Conservation (phyloP, 1,140 invertebrate genomes). For the Drosophila funebris region DNA sequence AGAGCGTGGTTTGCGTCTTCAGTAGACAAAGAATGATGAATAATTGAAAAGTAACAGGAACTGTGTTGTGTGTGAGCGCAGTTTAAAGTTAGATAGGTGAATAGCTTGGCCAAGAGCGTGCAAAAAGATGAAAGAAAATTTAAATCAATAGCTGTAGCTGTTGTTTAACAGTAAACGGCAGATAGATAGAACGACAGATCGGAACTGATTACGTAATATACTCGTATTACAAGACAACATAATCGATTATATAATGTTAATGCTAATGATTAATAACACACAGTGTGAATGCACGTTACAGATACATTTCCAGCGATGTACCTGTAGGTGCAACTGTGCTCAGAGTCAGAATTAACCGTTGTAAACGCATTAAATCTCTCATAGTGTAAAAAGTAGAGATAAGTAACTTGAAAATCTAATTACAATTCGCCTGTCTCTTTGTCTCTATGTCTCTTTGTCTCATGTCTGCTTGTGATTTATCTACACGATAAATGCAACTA, state of each 20-base stretch:
- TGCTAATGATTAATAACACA: conserved; percentile 68
- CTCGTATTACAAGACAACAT: conserved; percentile 53
- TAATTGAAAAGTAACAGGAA: conserved; percentile 71
- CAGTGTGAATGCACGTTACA: conserved; percentile 64
- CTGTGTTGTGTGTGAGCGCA: conserved; percentile 38
- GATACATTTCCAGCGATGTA: conserved; percentile 72
- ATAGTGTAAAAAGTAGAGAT: conserved; percentile 42
- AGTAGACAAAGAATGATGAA: conserved; percentile 38
- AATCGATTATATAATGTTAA: conserved; percentile 70
- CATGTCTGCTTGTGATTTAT: conserved; percentile 50
- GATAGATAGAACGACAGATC: conserved; percentile 12
- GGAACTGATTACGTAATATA: conserved; percentile 42
- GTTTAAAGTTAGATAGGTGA: conserved; percentile 41
- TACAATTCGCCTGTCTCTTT: conserved; percentile 56
- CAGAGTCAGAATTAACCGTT: conserved; percentile 59
- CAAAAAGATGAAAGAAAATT: conserved; percentile 41
- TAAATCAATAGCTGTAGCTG: neutral
- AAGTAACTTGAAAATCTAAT: conserved; percentile 62
- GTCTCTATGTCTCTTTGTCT: conserved; percentile 27
- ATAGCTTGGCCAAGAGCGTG: conserved; percentile 4
- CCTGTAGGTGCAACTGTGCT: conserved; percentile 68
- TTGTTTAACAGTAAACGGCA: conserved; percentile 42
- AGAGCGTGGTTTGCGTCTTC: conserved; percentile 17
- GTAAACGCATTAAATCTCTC: conserved; percentile 57
- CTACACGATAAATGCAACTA: conserved; percentile 78